Conservation (phyloP, 2,888 invertebrate species). For the Nomada ruficornis region DNA sequence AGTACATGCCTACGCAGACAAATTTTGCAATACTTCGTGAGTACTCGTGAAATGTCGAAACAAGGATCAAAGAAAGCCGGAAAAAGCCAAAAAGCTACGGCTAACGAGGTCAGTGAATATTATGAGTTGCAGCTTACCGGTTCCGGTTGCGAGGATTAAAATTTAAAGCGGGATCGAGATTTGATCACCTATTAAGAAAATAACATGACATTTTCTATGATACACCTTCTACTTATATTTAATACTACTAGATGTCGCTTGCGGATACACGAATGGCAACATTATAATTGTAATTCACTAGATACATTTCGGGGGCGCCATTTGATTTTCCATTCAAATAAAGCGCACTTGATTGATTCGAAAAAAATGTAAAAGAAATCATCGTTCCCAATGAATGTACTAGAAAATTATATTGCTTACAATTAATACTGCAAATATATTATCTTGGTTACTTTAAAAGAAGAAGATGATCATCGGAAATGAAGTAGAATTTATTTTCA, state of each 20-base stretch:
- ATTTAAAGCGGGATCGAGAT: conserved; percentile 54
- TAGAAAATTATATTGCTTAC: not conserved
- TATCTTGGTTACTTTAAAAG: not conserved
- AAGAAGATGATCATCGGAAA: not conserved
- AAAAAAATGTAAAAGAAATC: not conserved
- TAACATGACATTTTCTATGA: conserved; percentile 76
- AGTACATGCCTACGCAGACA: conserved; percentile 22
- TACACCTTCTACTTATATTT: conserved; percentile 52
- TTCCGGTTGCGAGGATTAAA: conserved; percentile 39
- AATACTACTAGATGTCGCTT: conserved; percentile 54
- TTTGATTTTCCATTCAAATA: not conserved
- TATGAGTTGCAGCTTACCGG: conserved; percentile 66
- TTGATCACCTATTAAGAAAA: conserved; percentile 77
- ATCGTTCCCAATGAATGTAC: not conserved
- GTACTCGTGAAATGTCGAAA: conserved; percentile 76
- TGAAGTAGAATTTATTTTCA: not conserved
- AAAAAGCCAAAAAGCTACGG: conserved; percentile 50
- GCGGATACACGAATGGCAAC: conserved; percentile 46
- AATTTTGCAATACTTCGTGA: conserved; percentile 33
- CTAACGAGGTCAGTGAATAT: conserved; percentile 71
- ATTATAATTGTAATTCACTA: conserved; percentile 51
- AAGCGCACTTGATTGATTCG: not conserved
- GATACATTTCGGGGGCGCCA: conserved; percentile 7
- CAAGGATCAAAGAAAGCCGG: conserved; percentile 71
- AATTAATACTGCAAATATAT: not conserved